Evolutionary conservation across 2,888 invertebrate species (phyloP).

Genomic region (Tinea semifulvella): DNA sequence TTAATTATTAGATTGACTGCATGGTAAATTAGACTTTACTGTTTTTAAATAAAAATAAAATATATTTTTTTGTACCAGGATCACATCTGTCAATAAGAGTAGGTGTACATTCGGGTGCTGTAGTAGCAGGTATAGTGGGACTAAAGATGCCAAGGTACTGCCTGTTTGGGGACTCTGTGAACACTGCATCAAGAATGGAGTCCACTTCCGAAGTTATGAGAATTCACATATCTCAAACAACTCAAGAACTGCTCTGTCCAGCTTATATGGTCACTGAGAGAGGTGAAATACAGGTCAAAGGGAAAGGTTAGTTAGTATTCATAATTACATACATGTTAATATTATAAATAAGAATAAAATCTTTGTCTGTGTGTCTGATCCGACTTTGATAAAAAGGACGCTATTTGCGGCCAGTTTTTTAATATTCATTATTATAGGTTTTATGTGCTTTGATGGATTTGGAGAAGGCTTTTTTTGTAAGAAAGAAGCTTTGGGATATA

Average conservation of each 20-base stretch:
- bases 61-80: conserved; percentile 51
- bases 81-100: conserved; percentile 84
- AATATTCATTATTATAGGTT: no score
- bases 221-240: conserved; percentile 93
- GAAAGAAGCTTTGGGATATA: no score
- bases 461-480: no score
- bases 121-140: conserved; percentile 94
- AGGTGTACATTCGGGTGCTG: conserved; percentile 90
- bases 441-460: no score
- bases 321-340: no score
- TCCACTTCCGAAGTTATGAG: conserved; percentile 93
- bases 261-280: conserved; percentile 80
- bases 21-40: no score
- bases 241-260: conserved; percentile 77
- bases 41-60: no score
- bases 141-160: conserved; percentile 92
- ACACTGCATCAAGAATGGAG: conserved; percentile 93
- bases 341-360: no score
- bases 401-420: no score
- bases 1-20: no score
- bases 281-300: conserved; percentile 89
- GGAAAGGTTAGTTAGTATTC: conserved; percentile 83
- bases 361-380: no score
- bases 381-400: no score
- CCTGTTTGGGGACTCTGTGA: conserved; percentile 90